Evolutionary conservation across 2,888 invertebrate species (phyloP).

Genomic region (Drosophila parthenogenetica): DNA sequence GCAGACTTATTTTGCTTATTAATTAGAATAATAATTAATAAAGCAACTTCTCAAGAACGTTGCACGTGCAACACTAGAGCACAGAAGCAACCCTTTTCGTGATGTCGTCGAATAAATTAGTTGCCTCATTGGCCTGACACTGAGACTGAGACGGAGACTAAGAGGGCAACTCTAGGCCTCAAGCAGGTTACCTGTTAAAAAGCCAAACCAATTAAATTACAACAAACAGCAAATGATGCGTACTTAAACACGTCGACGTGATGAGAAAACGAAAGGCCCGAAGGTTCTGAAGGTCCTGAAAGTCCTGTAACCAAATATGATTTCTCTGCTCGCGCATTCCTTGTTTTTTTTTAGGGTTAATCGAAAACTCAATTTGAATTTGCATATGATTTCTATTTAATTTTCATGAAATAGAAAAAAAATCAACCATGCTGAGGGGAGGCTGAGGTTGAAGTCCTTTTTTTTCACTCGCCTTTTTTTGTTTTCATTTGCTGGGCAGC

Average conservation of each 20-base stretch:
- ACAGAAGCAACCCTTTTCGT: slow-evolving; percentile 56
- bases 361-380: slow-evolving; percentile 70
- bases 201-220: slow-evolving; percentile 79
- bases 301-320: slow-evolving; percentile 66
- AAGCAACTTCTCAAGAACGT: slow-evolving; percentile 67
- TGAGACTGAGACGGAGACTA: slow-evolving; percentile 5
- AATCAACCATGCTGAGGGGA: slow-evolving; percentile 35
- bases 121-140: slow-evolving; percentile 63
- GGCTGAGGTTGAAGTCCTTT: slow-evolving; percentile 23
- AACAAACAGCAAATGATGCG: slow-evolving; percentile 77
- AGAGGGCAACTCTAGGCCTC: neutral
- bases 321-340: slow-evolving; percentile 34
- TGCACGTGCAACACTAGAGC: slow-evolving; percentile 60
- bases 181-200: slow-evolving; percentile 57
- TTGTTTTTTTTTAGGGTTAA: slow-evolving; percentile 61
- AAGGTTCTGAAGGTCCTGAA: slow-evolving; percentile 5
- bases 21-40: slow-evolving; percentile 82
- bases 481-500: slow-evolving; percentile 42
- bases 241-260: slow-evolving; percentile 81
- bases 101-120: slow-evolving; percentile 65
- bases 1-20: slow-evolving; percentile 63
- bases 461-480: neutral
- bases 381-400: slow-evolving; percentile 80
- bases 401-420: slow-evolving; percentile 48
- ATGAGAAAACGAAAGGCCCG: slow-evolving; percentile 49